These are phyloP conservation scores for Tridacna gigas DNA, from an alignment of 2,888 invertebrate genomes.

Conservation along the genomic window DNA sequence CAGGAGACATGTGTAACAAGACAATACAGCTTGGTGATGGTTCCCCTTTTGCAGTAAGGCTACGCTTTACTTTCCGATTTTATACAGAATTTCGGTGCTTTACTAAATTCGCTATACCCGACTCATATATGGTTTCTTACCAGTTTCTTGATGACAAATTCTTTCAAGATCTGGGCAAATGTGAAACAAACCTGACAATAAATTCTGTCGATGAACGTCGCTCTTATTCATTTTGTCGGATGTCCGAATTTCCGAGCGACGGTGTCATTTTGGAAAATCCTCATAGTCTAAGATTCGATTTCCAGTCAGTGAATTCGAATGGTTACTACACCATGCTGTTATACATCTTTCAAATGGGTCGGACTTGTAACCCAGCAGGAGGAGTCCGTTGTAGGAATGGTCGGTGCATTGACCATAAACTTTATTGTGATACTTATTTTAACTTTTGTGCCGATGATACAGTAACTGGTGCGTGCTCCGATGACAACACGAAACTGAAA, in stretches of 20 bases:
- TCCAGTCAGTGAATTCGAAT: background rate
- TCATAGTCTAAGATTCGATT: background rate
- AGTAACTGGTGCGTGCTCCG: background rate
- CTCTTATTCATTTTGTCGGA: background rate
- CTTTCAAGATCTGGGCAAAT: background rate
- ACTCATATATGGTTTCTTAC: constrained; percentile 9
- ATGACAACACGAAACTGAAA: background rate
- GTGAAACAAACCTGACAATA: background rate
- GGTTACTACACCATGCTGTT: background rate
- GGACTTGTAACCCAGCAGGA: background rate
- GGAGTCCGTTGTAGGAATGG: background rate
- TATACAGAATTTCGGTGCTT: background rate
- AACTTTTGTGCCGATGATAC: constrained; percentile 16
- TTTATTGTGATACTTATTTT: background rate
- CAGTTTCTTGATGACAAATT: background rate
- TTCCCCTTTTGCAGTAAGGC: background rate
- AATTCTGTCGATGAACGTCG: background rate
- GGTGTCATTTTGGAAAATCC: background rate
- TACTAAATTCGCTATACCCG: background rate
- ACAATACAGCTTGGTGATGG: background rate
- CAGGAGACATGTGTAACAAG: background rate
- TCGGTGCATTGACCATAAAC: constrained; percentile 10
- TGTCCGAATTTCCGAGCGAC: background rate
- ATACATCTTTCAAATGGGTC: constrained; percentile 5
- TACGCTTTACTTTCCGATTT: background rate